Conservation (phyloP, 2,113 vertebrate genomes). For the Columba janthina region DNA sequence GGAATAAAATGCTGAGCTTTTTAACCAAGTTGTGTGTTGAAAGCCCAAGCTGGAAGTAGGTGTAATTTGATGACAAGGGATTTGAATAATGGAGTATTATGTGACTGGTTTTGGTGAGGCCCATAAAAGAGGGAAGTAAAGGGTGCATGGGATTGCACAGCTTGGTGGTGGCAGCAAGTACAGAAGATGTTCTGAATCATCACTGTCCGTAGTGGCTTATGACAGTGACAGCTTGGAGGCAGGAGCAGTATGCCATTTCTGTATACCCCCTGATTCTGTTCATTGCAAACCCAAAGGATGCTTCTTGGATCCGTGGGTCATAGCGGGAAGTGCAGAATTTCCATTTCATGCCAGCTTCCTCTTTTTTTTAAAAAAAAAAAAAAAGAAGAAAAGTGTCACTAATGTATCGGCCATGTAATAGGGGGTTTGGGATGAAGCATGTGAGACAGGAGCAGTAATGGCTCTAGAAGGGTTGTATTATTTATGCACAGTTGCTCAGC, state of each 20-base stretch:
- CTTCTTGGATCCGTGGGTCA: background rate
- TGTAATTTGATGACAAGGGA: background rate
- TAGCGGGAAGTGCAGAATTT: background rate
- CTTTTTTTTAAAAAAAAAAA: background rate
- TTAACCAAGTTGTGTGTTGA: background rate
- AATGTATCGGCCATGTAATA: accelerated
- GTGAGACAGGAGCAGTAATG: background rate
- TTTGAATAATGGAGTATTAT: background rate
- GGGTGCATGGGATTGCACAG: background rate
- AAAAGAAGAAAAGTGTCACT: background rate
- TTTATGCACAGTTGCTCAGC: background rate
- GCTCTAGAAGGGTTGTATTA: background rate
- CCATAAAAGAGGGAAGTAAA: background rate
- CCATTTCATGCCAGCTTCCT: background rate
- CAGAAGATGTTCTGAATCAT: background rate
- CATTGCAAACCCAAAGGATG: background rate
- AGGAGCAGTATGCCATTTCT: background rate
- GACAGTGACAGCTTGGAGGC: background rate
- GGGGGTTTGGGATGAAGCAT: background rate
- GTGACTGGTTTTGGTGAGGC: background rate
- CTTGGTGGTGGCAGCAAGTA: background rate
- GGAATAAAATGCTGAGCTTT: background rate
- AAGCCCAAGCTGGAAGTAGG: background rate
- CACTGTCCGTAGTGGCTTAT: background rate
- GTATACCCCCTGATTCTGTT: background rate